A percentile compares a stretch with the other conserved stretches of the same genome.
Conservation (phyloP, 2,888 invertebrate species). For the Caenorhabditis zanzibari region DNA sequence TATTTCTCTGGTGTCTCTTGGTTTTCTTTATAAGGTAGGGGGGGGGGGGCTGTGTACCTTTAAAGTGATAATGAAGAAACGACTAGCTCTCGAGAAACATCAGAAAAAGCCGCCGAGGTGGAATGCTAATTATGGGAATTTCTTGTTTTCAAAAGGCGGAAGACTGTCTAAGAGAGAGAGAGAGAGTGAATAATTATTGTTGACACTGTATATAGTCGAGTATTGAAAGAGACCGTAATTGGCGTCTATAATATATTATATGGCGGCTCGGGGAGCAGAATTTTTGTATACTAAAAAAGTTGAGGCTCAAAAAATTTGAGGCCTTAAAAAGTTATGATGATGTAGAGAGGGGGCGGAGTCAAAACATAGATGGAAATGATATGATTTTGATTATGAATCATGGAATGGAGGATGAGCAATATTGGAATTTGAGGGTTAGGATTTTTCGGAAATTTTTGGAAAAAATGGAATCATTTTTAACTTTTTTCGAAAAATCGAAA, state of each 20-base stretch:
- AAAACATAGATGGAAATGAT: neutral
- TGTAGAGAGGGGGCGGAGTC: neutral
- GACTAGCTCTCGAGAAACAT: too few relatives aligned
- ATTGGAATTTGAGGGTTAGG: too few relatives aligned
- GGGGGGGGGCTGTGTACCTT: too few relatives aligned
- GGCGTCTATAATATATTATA: slow-evolving; percentile 17
- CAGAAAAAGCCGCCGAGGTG: neutral
- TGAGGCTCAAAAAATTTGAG: too few relatives aligned
- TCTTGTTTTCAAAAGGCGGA: slow-evolving; percentile 24
- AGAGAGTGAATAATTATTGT: slow-evolving; percentile 37
- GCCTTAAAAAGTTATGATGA: neutral
- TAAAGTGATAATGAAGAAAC: too few relatives aligned
- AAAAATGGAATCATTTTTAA: too few relatives aligned
- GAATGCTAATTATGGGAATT: slow-evolving; percentile 65
- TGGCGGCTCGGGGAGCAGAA: neutral
- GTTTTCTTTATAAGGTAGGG: too few relatives aligned
- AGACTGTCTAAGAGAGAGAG: neutral
- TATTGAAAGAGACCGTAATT: neutral
- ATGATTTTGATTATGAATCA: neutral
- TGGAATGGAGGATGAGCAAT: too few relatives aligned
- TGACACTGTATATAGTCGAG: slow-evolving; percentile 10
- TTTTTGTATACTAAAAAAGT: neutral
- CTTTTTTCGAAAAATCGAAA: too few relatives aligned
- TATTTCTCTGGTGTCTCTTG: slow-evolving; percentile 2
- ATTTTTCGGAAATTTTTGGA: too few relatives aligned